Conservation (phyloP, 92 coral and sea anemone species). For the Umimayanthus kanabou region DNA sequence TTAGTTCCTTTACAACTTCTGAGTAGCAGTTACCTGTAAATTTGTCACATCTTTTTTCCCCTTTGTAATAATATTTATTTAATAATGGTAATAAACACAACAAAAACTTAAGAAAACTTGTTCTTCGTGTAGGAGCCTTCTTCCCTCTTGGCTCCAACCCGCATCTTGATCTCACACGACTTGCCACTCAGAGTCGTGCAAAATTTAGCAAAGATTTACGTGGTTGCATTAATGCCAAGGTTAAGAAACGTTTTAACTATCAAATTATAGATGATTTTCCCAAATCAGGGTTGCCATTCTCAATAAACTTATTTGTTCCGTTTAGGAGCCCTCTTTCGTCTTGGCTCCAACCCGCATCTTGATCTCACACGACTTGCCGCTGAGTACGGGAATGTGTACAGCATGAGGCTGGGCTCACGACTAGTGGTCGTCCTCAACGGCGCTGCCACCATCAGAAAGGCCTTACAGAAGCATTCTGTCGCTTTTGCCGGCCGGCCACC, state of each 20-base stretch:
- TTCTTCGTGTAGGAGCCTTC: slow-evolving; percentile 34
- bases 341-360: slow-evolving; percentile 55
- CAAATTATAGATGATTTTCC: too few relatives aligned
- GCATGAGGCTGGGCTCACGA: slow-evolving; percentile 51
- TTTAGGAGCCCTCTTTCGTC: slow-evolving; percentile 52
- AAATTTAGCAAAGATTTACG: too few relatives aligned
- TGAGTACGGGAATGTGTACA: slow-evolving; percentile 53
- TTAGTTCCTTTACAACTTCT: too few relatives aligned
- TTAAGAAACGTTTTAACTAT: too few relatives aligned
- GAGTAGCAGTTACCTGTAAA: too few relatives aligned
- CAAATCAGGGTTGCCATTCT: too few relatives aligned
- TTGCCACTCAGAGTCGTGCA: neutral
- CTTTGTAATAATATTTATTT: too few relatives aligned
- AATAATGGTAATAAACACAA: too few relatives aligned
- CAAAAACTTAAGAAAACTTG: too few relatives aligned
- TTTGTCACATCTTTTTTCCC: too few relatives aligned
- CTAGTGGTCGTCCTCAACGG: slow-evolving; percentile 51
- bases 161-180: slow-evolving; percentile 48
- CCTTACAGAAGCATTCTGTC: slow-evolving; percentile 49
- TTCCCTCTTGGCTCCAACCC: slow-evolving; percentile 56
- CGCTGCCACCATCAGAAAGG: slow-evolving; percentile 49
- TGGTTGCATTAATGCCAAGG: neutral
- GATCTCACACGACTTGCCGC: slow-evolving; percentile 44
- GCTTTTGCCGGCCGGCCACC: slow-evolving; percentile 56
- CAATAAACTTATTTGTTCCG: too few relatives aligned